These are phyloP conservation scores for Lordiphosa clarofinis DNA, from an alignment of 1,140 invertebrate species.

Conservation along the genomic window DNA sequence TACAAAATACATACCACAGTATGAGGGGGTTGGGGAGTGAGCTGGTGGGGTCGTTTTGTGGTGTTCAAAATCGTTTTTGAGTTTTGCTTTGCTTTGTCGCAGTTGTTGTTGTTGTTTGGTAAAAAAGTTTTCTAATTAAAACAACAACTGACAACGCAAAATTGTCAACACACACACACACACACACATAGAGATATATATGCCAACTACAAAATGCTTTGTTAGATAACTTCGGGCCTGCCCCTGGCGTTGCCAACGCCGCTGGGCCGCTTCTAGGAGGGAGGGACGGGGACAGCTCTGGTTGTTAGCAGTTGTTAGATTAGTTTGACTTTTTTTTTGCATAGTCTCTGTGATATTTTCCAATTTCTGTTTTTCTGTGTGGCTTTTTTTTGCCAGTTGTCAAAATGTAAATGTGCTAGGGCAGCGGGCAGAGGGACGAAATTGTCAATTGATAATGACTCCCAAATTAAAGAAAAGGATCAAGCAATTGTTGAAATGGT, in stretches of 20 bases:
- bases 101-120: slow-evolving; percentile 56
- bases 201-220: slow-evolving; percentile 70
- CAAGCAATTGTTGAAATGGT: slow-evolving; percentile 27
- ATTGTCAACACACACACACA: slow-evolving; percentile 49
- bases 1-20: slow-evolving; percentile 32
- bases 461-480: slow-evolving; percentile 22
- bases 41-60: slow-evolving; percentile 40
- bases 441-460: slow-evolving; percentile 67
- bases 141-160: slow-evolving; percentile 75
- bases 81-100: slow-evolving; percentile 41
- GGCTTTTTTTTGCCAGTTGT: slow-evolving; percentile 1
- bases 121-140: slow-evolving; percentile 78
- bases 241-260: slow-evolving; percentile 37
- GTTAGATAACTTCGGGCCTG: slow-evolving; percentile 47
- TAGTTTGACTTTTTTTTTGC: slow-evolving; percentile 53
- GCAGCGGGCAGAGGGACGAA: slow-evolving; percentile 19
- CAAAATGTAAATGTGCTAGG: slow-evolving; percentile 67
- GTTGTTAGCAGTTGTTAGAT: slow-evolving; percentile 75
- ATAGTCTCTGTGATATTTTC: slow-evolving; percentile 16
- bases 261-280: not conserved
- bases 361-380: slow-evolving; percentile 17
- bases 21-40: not conserved
- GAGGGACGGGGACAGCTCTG: slow-evolving; percentile 21
- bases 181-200: slow-evolving; percentile 33
- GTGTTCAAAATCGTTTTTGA: slow-evolving; percentile 70